phyloP scores from a whole-genome alignment of 2,113 vertebrate genomes.

The Terrapene triunguis region DNA sequence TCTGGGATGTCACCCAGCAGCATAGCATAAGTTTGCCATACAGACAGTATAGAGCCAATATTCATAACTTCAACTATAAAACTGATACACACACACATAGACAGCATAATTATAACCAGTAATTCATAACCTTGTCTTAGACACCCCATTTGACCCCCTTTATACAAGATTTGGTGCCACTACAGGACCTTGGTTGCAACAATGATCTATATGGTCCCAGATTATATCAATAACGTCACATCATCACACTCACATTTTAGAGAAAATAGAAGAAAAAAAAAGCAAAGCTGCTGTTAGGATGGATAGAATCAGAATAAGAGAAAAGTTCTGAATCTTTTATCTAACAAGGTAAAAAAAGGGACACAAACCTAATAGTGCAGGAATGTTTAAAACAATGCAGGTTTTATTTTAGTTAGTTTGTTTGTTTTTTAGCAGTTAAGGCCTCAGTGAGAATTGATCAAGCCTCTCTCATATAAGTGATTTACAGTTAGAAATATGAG shows the following conservation, averaged over 20 bases:
- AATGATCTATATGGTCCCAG: too few species aligned
- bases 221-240: too few species aligned
- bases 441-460: conserved; percentile 22
- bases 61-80: too few species aligned
- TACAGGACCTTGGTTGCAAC: too few species aligned
- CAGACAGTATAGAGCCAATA: too few species aligned
- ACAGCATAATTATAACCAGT: too few species aligned
- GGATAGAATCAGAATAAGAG: background rate
- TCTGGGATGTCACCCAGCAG: too few species aligned
- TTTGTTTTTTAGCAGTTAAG: background rate
- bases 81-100: too few species aligned
- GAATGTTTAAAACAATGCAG: conserved; percentile 10
- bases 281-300: background rate
- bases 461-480: conserved; percentile 25
- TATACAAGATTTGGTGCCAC: too few species aligned
- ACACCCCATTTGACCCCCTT: too few species aligned
- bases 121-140: too few species aligned
- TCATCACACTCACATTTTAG: background rate
- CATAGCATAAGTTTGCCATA: too few species aligned
- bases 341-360: conserved; percentile 3
- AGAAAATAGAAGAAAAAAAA: background rate
- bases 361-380: background rate
- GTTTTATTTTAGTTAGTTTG: conserved; percentile 32
- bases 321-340: background rate
- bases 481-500: conserved; percentile 54